Evolutionary conservation across 1,140 invertebrate species (phyloP), one percentile per base, ranked within the genome.

Genomic region (Maconellicoccus hirsutus): DNA sequence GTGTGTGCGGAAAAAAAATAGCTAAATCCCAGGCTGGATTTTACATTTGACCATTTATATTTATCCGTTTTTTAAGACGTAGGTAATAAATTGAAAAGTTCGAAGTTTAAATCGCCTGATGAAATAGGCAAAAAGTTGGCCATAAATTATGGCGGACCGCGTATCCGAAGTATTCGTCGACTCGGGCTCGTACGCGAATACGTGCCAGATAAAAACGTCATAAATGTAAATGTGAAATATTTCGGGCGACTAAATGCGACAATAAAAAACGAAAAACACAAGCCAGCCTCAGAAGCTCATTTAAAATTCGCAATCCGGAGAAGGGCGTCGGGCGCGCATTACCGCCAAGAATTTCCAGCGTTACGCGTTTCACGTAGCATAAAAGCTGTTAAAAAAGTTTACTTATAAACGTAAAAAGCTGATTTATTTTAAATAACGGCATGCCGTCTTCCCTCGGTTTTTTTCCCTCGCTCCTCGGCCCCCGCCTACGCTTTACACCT

Each of bases 301-400:
- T 66, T 66, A 8, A 66, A 66, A 66, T 22, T 66, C 61, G 61
- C n/a, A 66, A 66, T 66, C 22, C 16, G 52, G n/a, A 66, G n/a
- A 10, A 26, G 19, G 42, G 42, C n/a, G 42, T 33, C 29, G 42
- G 42, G 61, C 2, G 16, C 22, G 52, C 10, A 23, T 66, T 66
- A 66, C 22, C 12, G 33, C n/a, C 22, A 66, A 66, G 61, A 66
- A 66, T 66, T 66, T 25, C 22, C 7, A 10, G 61, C 25, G 25
- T 66, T 66, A 66, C 25, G 61, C 19, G 19, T 25, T 66, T 25
- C 25, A 23, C 19, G 61, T 66, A 66, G 52, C 22, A 19, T 66
- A 66, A 66, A 66, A 66, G 61, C 16, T 66, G 61, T 66, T 23
- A 66, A 66, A 66, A 66, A 66, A 66, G 61, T 66, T 66, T 25